A percentile compares a stretch with the other conserved stretches of the same genome.
Evolutionary conservation across 2,888 invertebrate genomes (phyloP).

Genomic region (Shargacucullia verbasci): DNA sequence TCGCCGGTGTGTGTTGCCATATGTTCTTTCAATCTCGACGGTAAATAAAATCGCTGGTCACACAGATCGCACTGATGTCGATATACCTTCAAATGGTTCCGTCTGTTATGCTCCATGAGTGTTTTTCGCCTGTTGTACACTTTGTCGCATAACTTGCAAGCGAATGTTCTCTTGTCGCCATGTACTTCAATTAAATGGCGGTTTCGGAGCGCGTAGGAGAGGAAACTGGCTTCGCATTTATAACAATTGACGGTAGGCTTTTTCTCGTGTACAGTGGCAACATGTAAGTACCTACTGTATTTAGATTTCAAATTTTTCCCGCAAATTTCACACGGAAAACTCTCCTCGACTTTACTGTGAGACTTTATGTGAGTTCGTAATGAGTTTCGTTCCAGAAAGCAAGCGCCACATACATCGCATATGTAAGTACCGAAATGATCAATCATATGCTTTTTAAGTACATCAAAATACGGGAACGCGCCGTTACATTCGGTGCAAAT

Average conservation of each 20-base stretch:
- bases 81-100: slow-evolving; percentile 79
- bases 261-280: slow-evolving; percentile 80
- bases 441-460: slow-evolving; percentile 79
- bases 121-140: slow-evolving; percentile 81
- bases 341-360: slow-evolving; percentile 82
- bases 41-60: slow-evolving; percentile 82
- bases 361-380: slow-evolving; percentile 79
- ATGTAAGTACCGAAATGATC: slow-evolving; percentile 80
- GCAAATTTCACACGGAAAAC: slow-evolving; percentile 84
- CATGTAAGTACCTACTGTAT: slow-evolving; percentile 77
- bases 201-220: slow-evolving; percentile 77
- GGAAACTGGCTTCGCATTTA: slow-evolving; percentile 79
- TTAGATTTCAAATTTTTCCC: slow-evolving; percentile 82
- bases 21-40: slow-evolving; percentile 82
- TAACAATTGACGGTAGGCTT: slow-evolving; percentile 80
- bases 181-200: slow-evolving; percentile 80
- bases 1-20: slow-evolving; percentile 87
- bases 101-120: slow-evolving; percentile 76
- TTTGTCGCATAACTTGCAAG: slow-evolving; percentile 79
- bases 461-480: slow-evolving; percentile 78
- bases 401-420: slow-evolving; percentile 82
- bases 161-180: slow-evolving; percentile 78
- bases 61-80: slow-evolving; percentile 81
- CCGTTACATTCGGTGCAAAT: slow-evolving; percentile 77
- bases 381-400: slow-evolving; percentile 83